A percentile compares a stretch with the other conserved stretches of the same genome.
phyloP scores from a whole-genome alignment of 2,113 vertebrate genomes.

The Mustela nigripes region DNA sequence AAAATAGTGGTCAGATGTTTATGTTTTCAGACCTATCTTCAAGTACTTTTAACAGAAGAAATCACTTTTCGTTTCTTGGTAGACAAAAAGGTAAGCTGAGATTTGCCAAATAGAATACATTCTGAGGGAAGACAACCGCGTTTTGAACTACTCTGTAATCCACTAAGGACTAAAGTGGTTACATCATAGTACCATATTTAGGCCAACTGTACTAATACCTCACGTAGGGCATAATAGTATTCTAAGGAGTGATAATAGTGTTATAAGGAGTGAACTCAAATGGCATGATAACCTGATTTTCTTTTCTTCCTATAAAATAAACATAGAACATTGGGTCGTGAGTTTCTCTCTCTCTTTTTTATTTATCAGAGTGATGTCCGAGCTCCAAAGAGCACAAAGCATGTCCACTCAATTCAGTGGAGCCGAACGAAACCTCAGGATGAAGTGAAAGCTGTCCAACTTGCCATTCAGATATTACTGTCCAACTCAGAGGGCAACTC shows the following conservation, averaged over 20 bases:
- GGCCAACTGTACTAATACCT: not conserved
- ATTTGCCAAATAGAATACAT: constrained; percentile 1
- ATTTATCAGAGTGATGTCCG: constrained; percentile 92
- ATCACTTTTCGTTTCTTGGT: constrained; percentile 24
- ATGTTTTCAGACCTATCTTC: constrained; percentile 4
- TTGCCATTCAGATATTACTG: constrained; percentile 91
- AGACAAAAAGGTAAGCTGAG: constrained; percentile 43
- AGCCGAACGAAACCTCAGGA: constrained; percentile 88
- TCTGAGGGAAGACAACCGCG: not conserved
- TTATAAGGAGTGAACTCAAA: not conserved
- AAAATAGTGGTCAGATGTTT: not conserved
- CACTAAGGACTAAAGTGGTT: not conserved
- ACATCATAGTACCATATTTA: not conserved
- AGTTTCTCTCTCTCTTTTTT: not conserved
- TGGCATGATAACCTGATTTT: not conserved
- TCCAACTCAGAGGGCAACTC: constrained; percentile 86
- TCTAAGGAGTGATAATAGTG: not conserved
- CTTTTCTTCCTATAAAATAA: constrained; percentile 38
- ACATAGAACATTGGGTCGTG: not conserved
- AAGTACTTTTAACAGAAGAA: not conserved
- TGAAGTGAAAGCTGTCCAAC: constrained; percentile 93
- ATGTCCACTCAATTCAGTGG: constrained; percentile 92
- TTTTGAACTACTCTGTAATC: constrained; percentile 9
- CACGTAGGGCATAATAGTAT: not conserved
- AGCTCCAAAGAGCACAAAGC: constrained; percentile 93